Base-by-base conservation (phyloP, 2,113 vertebrate genomes). In the Apaloderma vittatum region DNA sequence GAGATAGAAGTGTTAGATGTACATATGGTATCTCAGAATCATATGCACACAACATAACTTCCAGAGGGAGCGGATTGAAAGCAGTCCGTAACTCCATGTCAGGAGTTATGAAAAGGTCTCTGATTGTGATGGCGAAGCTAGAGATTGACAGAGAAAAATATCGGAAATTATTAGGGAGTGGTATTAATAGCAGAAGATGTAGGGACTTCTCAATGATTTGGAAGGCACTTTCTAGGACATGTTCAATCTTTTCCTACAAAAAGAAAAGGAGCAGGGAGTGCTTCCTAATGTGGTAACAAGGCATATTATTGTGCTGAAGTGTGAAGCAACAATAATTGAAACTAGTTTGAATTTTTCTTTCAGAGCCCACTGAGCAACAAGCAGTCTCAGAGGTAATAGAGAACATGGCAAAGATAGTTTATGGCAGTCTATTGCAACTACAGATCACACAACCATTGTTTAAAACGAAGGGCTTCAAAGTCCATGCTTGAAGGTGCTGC, bases 241-340 rank as follows among this genome's bases (percentile, higher is more conserved):
- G 27, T 70, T 70, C 23, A 65, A 23, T 45, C 22, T 36, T 82
- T 36, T 52, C 18, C 52, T 59, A 5, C 7, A 49, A 62, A 37
- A 86, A 83, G 67, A 45, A 76, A n/a, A 32, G 58, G 16, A 79
- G 48, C 54, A 67, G 6, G 54, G 22, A 74, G 55, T 12, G 9
- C 34, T 84, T 71, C 22, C 74, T 91, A 86, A 66, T 20, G 51
- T 71, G 45, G 48, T 91, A 80, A 76, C 30, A 73, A 59, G 52
- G 43, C 34, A 46, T 40, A 49, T 79, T 76, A 52, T 22, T 36
- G 32, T 66, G 37, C 59, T n/a, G 58, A 67, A 63, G 22, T 15
- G 34, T 32, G 34, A 93, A 89, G 40, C 32, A 91, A 81, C 59
- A 91, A n/a, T 32, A 82, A 93, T 78, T 37, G 24, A 95, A 93